These are phyloP conservation scores for Coturnix japonica DNA, from an alignment of 2,113 vertebrate species.

Conservation along the genomic window DNA sequence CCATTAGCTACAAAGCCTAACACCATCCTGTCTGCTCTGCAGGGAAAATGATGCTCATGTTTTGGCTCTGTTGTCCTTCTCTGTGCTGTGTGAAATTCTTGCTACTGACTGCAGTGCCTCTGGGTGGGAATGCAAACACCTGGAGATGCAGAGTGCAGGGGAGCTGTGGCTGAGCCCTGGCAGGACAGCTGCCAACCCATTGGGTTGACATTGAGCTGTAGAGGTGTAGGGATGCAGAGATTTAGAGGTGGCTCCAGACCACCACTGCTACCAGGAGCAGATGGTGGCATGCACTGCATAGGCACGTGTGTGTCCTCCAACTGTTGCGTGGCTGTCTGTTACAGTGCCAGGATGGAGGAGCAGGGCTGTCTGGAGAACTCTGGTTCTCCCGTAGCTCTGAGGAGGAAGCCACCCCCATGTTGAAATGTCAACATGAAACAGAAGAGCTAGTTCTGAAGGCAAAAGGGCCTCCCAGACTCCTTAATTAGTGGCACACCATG, in stretches of 20 bases:
- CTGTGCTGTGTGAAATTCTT: too few relatives aligned
- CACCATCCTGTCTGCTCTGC: background rate
- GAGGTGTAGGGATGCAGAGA: too few relatives aligned
- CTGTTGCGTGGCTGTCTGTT: background rate
- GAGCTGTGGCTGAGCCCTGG: too few relatives aligned
- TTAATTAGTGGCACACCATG: background rate
- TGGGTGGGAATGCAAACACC: background rate
- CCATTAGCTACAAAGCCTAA: background rate
- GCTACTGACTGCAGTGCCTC: background rate
- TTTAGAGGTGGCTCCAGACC: background rate
- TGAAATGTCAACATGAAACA: background rate
- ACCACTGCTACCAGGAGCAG: background rate
- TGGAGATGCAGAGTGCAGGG: too few relatives aligned
- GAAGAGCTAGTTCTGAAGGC: background rate
- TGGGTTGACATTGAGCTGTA: too few relatives aligned
- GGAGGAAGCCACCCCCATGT: background rate
- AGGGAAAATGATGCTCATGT: background rate
- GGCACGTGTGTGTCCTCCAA: background rate
- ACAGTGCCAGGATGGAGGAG: fast-evolving
- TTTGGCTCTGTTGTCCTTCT: too few relatives aligned
- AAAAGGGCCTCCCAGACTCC: background rate
- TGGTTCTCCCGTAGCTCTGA: background rate
- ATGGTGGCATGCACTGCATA: background rate
- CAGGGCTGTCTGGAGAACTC: background rate
- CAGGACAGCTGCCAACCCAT: too few relatives aligned